Base-by-base conservation (phyloP, 2,888 invertebrate species). In the Trichogramma evanescens region DNA sequence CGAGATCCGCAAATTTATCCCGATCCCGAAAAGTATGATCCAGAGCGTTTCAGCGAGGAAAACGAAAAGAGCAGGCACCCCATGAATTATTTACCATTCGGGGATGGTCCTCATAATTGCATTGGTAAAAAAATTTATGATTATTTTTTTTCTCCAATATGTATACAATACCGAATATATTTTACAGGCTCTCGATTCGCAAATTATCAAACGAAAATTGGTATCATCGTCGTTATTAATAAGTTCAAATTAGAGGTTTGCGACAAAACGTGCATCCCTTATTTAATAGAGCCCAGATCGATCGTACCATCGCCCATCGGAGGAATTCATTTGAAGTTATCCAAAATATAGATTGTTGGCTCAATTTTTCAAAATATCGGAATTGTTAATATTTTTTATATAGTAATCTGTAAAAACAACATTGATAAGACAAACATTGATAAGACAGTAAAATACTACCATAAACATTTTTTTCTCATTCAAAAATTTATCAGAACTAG, bases 171-270 rank as follows among this genome's bases (percentile, higher is more conserved):
- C 39, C 6, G 4, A 50, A 55, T 43, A 45, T 6, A 61, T 58
- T 39, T 56, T 61, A 9, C 49, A 74, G 71, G 72, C 6, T 60
- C 66, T 10, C 64, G 70, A 49, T 72, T 73, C 58, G 74, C 68
- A 4, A 56, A 68, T 3, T 66, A 68, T 57, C 78, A 79, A 66
- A 68, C 77, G 0, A 79, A 79, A 70, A 56, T 76, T 0, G 79
- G 76, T 4, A 50, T 79, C 1, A 70, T 72, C 5, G 66, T 70
- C 41, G 65, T 78, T 5, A 55, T 80, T 0, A 63, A 64, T 5
- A 72, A 75, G 50, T 77, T 71, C 62, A 69, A 72, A 59, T 65
- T 78, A 8, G 68, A 70, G 1, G 66, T 76, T 6, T 76, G 72
- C 50, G 67, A 71, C 1, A 67, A 73, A 61, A 74, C 73, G 0